Evolutionary conservation across 2,888 invertebrate genomes (phyloP), one percentile per base, ranked within the genome.

Genomic region (Laspeyria flexula): DNA sequence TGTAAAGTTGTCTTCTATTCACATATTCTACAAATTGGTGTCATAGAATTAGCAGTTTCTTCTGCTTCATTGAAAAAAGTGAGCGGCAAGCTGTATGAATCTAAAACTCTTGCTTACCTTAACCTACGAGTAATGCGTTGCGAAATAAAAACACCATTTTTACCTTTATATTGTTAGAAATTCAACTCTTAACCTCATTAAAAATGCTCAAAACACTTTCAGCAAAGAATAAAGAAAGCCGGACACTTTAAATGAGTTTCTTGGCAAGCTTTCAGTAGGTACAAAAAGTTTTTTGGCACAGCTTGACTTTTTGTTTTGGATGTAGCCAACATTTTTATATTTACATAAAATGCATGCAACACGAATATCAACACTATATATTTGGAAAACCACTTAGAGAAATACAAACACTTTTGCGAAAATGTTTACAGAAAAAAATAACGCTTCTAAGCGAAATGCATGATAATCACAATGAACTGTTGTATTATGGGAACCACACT

Each of bases 221-320:
- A 46, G 53, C 38, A 45, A 12, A 42, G 41, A 35, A 33, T 15
- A 23, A 33, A 39, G 16, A 34, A 30, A 29, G 29, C 35, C 38
- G 39, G 34, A 44, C 38, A 44, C 40, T 49, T 38, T 61, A 53
- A 44, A 65, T 44, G 41, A 56, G 41, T 44, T 47, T 56, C 66
- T 69, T 65, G 64, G 66, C 70, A 48, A 31, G 35, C 41, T 45
- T 47, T 69, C 66, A 55, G 52, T 37, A 43, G 27, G 38, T 35
- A 50, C 45, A 29, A 55, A 60, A 50, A 13, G 33, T 54, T 49
- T 61, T 51, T 56, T 65, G 49, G 47, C 38, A 55, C 43, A 41
- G 30, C 35, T 12, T 6, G 3, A 7, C 5, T 11, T 31, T 37
- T 48, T 31, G n/a, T 25, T 21, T 33, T n/a, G 10, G 29, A 51